phyloP scores from a whole-genome alignment of 2,797 vertebrate species.

The Chaenodraco wilsoni region DNA sequence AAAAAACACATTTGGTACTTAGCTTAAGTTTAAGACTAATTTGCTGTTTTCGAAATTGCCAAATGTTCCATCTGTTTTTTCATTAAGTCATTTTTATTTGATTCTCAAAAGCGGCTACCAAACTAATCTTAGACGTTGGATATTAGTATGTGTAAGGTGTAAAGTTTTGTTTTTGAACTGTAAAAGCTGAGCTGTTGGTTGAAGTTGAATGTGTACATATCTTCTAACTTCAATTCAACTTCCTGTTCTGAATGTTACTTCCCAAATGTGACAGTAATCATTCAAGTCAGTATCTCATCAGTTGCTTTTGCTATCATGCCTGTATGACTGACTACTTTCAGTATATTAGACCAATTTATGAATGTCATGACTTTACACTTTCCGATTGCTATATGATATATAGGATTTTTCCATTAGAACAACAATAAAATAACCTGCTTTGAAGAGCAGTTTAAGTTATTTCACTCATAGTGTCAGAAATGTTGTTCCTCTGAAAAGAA shows the following conservation, averaged over 20 bases:
- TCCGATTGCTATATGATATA: not conserved
- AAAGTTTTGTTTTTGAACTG: too few species aligned
- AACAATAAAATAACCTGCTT: conserved; percentile 11
- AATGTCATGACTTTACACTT: not conserved
- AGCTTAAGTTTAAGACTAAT: not conserved
- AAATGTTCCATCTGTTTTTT: too few species aligned
- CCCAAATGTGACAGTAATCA: not conserved
- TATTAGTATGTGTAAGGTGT: too few species aligned
- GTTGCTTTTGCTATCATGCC: not conserved
- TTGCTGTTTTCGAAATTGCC: not conserved
- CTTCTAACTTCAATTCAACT: not conserved
- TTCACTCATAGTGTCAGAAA: conserved; percentile 24
- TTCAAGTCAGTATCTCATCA: conserved; percentile 3
- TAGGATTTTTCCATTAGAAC: conserved; percentile 1
- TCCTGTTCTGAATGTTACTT: not conserved
- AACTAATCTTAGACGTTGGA: too few species aligned
- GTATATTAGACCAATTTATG: not conserved
- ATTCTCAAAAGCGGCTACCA: too few species aligned
- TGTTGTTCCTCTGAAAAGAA: conserved; percentile 5
- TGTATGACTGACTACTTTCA: not conserved
- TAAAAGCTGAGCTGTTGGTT: too few species aligned
- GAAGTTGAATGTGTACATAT: too few species aligned
- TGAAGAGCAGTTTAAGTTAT: conserved; percentile 23
- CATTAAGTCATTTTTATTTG: too few species aligned
- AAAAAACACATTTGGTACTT: not conserved